Conservation (phyloP, 2,113 vertebrate species). For the Myiopsitta monachus region DNA sequence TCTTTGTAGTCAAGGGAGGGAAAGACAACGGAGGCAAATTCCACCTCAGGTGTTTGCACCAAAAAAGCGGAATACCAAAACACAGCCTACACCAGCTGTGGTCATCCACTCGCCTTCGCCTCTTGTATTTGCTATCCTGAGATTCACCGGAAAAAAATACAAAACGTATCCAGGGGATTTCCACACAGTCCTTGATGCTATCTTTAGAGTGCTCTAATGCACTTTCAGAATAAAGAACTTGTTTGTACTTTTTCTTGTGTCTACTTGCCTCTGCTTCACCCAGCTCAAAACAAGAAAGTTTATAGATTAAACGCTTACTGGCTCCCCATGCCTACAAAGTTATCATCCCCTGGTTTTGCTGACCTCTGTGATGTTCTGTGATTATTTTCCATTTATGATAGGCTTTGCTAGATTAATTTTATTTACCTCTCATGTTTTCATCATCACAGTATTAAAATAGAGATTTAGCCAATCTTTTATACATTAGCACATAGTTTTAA, state of each 20-base stretch:
- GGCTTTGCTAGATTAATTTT: neutral
- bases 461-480: neutral
- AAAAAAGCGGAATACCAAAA: neutral
- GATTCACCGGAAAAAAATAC: constrained; percentile 24
- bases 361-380: neutral
- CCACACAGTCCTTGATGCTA: constrained; percentile 52
- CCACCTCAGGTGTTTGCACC: neutral
- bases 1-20: neutral
- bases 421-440: neutral
- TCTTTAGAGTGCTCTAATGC: constrained; percentile 36
- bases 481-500: neutral
- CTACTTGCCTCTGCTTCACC: constrained; percentile 53
- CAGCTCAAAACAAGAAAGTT: constrained; percentile 23
- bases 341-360: neutral
- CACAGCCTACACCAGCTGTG: neutral
- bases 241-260: constrained; percentile 58
- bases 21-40: neutral
- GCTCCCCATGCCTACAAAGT: neutral
- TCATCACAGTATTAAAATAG: neutral
- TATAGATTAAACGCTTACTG: neutral
- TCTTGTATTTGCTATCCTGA: neutral
- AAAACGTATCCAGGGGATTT: constrained; percentile 53
- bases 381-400: neutral
- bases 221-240: constrained; percentile 36
- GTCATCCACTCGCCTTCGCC: constrained; percentile 13